Evolutionary conservation across 1,140 invertebrate genomes (phyloP).

Genomic region (Drosophila athabasca): DNA sequence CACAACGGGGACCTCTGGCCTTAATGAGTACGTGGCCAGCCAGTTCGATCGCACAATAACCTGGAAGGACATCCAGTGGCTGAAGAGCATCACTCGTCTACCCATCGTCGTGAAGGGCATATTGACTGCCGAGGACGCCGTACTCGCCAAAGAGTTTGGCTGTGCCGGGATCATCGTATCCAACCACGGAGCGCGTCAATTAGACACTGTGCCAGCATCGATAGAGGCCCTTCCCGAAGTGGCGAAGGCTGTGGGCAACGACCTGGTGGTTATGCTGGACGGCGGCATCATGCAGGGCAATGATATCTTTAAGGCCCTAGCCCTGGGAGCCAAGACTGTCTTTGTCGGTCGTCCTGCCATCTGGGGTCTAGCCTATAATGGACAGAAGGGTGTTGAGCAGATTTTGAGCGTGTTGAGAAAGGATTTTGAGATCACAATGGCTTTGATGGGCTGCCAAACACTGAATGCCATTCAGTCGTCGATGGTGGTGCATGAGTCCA

Average conservation of each 20-base stretch:
- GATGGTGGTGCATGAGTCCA: too few relatives aligned
- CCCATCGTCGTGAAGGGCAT: constrained; percentile 96
- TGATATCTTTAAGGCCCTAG: constrained; percentile 96
- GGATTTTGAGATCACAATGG: too few relatives aligned
- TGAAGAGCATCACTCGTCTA: constrained; percentile 90
- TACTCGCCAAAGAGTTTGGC: constrained; percentile 89
- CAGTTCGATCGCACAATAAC: constrained; percentile 91
- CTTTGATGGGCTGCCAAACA: too few relatives aligned
- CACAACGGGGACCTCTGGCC: constrained; percentile 86
- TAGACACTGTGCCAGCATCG: constrained; percentile 93
- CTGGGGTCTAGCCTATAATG: too few relatives aligned
- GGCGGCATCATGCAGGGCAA: constrained; percentile 93
- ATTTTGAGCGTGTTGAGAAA: too few relatives aligned
- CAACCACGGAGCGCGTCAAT: constrained; percentile 95
- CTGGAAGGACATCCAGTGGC: constrained; percentile 94
- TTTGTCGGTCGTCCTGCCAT: constrained; percentile 95
- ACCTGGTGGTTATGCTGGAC: constrained; percentile 93
- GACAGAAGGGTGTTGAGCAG: too few relatives aligned
- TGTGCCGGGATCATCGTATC: constrained; percentile 93
- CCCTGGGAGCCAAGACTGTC: constrained; percentile 95
- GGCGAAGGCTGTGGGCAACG: constrained; percentile 88
- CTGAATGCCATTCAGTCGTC: too few relatives aligned
- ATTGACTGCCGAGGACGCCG: constrained; percentile 93
- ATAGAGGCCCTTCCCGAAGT: constrained; percentile 95
- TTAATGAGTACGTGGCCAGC: constrained; percentile 90